Conservation (phyloP, 2,888 invertebrate genomes). For the Muscina levida region DNA sequence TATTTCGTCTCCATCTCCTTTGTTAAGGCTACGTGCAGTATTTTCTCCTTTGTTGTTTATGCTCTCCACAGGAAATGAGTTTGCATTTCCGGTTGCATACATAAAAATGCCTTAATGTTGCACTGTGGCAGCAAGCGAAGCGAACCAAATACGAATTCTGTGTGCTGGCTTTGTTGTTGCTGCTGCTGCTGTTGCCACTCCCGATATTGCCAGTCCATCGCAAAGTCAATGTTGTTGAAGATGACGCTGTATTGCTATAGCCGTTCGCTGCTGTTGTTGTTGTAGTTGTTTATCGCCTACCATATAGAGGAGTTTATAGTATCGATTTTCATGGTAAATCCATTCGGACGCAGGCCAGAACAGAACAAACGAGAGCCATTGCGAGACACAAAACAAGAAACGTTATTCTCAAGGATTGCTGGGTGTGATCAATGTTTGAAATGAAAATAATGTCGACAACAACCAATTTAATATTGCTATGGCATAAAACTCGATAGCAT, state of each 20-base stretch:
- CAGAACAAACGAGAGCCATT: too few relatives aligned
- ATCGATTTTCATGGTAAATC: slow-evolving; percentile 25
- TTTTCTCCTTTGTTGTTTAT: slow-evolving; percentile 55
- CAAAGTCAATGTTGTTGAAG: neutral
- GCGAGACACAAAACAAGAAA: neutral
- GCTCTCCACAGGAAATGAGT: slow-evolving; percentile 62
- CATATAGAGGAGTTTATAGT: slow-evolving; percentile 7
- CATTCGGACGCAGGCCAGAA: neutral
- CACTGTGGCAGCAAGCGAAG: slow-evolving; percentile 19
- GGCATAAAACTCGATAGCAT: neutral
- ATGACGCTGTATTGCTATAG: neutral
- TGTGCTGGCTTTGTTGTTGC: neutral
- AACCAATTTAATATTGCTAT: neutral
- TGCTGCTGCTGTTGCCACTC: neutral
- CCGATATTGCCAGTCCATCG: neutral
- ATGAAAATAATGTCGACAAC: slow-evolving; percentile 4
- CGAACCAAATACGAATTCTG: slow-evolving; percentile 9
- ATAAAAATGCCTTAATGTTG: slow-evolving; percentile 49
- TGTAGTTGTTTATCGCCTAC: slow-evolving; percentile 24
- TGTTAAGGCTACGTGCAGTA: neutral
- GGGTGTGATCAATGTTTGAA: slow-evolving; percentile 12
- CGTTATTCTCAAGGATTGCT: neutral
- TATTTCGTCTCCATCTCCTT: too few relatives aligned
- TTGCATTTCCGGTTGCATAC: slow-evolving; percentile 62
- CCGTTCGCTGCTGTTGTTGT: neutral